Evolutionary conservation across 1,140 invertebrate genomes (phyloP).

Genomic region (Hyphantria cunea): DNA sequence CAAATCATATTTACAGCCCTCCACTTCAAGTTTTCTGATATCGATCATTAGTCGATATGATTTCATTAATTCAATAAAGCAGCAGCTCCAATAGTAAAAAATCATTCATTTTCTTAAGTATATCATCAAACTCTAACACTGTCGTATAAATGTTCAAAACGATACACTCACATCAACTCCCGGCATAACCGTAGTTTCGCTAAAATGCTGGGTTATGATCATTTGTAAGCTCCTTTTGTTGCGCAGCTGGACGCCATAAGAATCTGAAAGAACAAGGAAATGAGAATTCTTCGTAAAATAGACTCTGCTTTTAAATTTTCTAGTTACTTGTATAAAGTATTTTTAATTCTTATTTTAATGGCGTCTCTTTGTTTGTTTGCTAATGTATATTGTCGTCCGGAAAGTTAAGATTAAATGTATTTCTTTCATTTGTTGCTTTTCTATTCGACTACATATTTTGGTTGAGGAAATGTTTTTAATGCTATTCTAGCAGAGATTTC

Average conservation of each 20-base stretch:
- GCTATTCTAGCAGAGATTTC: too few relatives aligned
- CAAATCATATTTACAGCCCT: too few relatives aligned
- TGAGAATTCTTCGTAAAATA: neutral
- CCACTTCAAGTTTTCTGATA: too few relatives aligned
- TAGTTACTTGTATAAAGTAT: neutral
- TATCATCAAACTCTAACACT: too few relatives aligned
- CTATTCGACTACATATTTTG: neutral
- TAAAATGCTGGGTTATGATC: conserved; percentile 66
- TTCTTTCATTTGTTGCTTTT: neutral
- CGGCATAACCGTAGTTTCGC: conserved; percentile 61
- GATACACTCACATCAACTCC: conserved; percentile 66
- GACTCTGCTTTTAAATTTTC: neutral
- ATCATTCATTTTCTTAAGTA: too few relatives aligned
- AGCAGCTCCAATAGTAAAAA: too few relatives aligned
- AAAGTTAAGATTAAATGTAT: neutral
- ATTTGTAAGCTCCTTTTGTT: conserved; percentile 53
- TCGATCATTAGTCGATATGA: too few relatives aligned
- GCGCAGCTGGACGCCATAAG: conserved; percentile 23
- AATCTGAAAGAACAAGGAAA: conserved; percentile 35
- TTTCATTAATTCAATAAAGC: too few relatives aligned
- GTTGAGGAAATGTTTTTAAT: too few relatives aligned
- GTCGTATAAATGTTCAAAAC: too few relatives aligned
- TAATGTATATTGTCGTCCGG: neutral
- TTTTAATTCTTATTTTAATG: neutral
- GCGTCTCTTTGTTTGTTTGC: neutral